Conservation (phyloP, 2,797 vertebrate species). For the Malurus leucopterus region DNA sequence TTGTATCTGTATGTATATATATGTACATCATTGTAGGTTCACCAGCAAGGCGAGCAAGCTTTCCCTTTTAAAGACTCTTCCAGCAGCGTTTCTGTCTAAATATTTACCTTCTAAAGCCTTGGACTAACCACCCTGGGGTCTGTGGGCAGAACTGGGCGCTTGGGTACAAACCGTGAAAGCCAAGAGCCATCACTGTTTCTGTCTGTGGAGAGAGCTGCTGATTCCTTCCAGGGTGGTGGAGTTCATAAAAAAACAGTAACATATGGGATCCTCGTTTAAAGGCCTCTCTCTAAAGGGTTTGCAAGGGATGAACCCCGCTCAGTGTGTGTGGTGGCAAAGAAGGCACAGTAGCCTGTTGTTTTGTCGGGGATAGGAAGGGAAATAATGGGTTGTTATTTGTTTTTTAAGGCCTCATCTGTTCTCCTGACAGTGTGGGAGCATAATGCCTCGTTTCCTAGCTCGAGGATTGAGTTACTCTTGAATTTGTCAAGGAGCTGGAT, state of each 20-base stretch:
- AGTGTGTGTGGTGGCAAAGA: not conserved
- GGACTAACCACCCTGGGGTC: not conserved
- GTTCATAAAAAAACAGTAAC: not conserved
- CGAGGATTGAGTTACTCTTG: not conserved
- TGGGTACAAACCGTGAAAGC: not conserved
- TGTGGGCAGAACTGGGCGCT: not conserved
- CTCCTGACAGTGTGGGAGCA: not conserved
- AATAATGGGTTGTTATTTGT: not conserved
- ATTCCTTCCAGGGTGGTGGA: not conserved
- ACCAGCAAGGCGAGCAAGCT: not conserved
- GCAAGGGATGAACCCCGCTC: not conserved
- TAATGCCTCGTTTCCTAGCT: not conserved
- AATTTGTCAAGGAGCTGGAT: not conserved
- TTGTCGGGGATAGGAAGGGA: not conserved
- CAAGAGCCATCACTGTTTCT: fast-evolving
- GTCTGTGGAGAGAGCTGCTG: not conserved
- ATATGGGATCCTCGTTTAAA: not conserved
- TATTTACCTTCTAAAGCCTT: not conserved
- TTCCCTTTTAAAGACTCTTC: not conserved
- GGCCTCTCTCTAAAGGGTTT: not conserved
- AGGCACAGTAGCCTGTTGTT: not conserved
- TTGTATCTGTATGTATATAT: not conserved
- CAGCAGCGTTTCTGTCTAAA: not conserved
- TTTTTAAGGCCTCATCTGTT: slow-evolving; percentile 20
- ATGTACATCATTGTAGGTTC: not conserved